Percentiles rank a stretch among this genome's conserved stretches.
These are phyloP conservation scores for Protodeltote pygarga DNA, from an alignment of 2,888 invertebrate species.

Conservation along the genomic window DNA sequence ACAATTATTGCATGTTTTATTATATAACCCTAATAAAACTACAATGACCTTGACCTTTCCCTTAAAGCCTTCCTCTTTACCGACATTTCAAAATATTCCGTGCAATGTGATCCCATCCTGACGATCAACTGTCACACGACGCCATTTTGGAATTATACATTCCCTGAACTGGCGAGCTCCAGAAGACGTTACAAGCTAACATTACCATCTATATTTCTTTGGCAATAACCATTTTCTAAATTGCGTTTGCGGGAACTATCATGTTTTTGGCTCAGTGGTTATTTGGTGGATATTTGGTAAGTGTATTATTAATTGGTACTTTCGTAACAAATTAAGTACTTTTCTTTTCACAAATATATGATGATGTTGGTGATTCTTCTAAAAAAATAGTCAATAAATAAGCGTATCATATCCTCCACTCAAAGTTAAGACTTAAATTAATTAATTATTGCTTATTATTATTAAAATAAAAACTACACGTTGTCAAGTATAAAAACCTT, in stretches of 20 bases:
- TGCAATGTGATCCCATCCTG: conserved; percentile 3
- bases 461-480: too few relatives aligned
- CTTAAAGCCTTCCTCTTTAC: too few relatives aligned
- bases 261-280: conserved; percentile 3
- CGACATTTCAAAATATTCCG: too few relatives aligned
- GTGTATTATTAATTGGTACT: conserved; percentile 15
- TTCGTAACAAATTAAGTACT: neutral
- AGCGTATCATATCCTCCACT: too few relatives aligned
- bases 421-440: too few relatives aligned
- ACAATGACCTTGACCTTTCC: too few relatives aligned
- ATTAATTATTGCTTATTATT: too few relatives aligned
- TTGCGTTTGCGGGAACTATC: conserved; percentile 31
- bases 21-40: too few relatives aligned
- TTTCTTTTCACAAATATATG: neutral
- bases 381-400: too few relatives aligned
- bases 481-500: too few relatives aligned
- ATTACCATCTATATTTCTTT: conserved; percentile 8
- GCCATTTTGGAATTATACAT: conserved; percentile 21
- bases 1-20: too few relatives aligned
- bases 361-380: too few relatives aligned
- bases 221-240: conserved; percentile 46
- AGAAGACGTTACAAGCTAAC: neutral
- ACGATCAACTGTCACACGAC: neutral
- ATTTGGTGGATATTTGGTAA: neutral
- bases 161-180: conserved; percentile 2